phyloP scores from a whole-genome alignment of 1,140 invertebrate genomes.

The Drosophila murphyi region DNA sequence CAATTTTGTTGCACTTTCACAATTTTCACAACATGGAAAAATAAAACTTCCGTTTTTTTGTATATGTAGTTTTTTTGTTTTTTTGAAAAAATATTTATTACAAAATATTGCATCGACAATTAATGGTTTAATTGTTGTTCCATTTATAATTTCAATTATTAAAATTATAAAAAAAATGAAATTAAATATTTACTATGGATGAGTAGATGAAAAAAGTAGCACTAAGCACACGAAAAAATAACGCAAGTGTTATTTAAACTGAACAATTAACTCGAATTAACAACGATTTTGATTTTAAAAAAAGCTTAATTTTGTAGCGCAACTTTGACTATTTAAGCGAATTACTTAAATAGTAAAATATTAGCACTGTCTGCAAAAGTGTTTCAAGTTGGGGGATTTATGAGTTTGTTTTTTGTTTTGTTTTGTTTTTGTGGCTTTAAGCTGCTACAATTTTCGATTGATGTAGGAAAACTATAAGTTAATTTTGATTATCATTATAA shows the following conservation, averaged over 20 bases:
- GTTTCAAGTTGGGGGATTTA: not conserved
- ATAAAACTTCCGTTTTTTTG: not conserved
- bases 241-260: slow-evolving; percentile 18
- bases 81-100: slow-evolving; percentile 66
- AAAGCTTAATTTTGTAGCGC: slow-evolving; percentile 32
- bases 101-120: slow-evolving; percentile 80
- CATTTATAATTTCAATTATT: slow-evolving; percentile 54
- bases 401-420: slow-evolving; percentile 7
- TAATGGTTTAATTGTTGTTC: slow-evolving; percentile 59
- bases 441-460: slow-evolving; percentile 34
- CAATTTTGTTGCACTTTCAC: too few species aligned
- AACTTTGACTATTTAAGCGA: slow-evolving; percentile 65
- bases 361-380: slow-evolving; percentile 24
- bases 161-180: slow-evolving; percentile 54
- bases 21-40: not conserved
- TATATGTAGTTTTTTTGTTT: slow-evolving; percentile 18
- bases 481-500: slow-evolving; percentile 70
- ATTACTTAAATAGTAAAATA: slow-evolving; percentile 64
- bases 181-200: slow-evolving; percentile 63
- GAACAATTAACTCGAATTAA: not conserved
- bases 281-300: slow-evolving; percentile 13
- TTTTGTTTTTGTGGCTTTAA: slow-evolving; percentile 3
- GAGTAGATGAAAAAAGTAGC: slow-evolving; percentile 47
- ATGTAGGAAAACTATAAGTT: slow-evolving; percentile 54
- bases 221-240: slow-evolving; percentile 29